phyloP scores from a whole-genome alignment of 2,797 vertebrate genomes.

The Trachurus trachurus region DNA sequence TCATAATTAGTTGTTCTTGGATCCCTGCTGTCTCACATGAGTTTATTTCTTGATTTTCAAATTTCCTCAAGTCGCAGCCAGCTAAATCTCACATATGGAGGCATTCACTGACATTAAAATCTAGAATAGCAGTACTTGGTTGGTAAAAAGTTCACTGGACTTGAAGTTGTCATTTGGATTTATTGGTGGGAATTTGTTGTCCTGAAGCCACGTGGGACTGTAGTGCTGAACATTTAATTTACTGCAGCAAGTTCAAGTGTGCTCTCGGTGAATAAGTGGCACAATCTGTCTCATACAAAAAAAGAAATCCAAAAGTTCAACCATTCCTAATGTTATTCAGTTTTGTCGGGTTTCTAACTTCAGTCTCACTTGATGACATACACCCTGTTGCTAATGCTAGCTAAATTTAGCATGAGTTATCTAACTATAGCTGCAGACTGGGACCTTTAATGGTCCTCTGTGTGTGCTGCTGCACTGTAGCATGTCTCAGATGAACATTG shows the following conservation, averaged over 20 bases:
- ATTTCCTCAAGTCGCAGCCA: not conserved
- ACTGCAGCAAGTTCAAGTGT: not conserved
- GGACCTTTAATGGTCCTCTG: not conserved
- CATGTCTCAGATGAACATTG: too few species aligned
- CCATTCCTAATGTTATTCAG: not conserved
- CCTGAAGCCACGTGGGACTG: too few species aligned
- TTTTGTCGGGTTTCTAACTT: not conserved
- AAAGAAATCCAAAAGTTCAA: not conserved
- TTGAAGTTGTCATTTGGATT: not conserved
- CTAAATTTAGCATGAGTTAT: constrained; percentile 4
- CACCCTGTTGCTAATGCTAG: not conserved
- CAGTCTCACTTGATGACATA: not conserved
- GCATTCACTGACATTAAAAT: not conserved
- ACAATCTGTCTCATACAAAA: constrained; percentile 6
- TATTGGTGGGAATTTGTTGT: not conserved
- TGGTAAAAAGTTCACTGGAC: not conserved
- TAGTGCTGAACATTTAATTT: not conserved
- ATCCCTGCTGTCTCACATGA: not conserved
- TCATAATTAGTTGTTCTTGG: constrained; percentile 3
- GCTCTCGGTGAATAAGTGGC: not conserved
- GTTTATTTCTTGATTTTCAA: not conserved
- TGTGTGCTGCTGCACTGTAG: not conserved
- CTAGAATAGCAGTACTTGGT: not conserved
- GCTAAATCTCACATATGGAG: not conserved
- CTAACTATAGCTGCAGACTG: not conserved